These are phyloP conservation scores for Pseudomugil tenellus DNA, from an alignment of 2,797 vertebrate genomes.

Conservation along the genomic window DNA sequence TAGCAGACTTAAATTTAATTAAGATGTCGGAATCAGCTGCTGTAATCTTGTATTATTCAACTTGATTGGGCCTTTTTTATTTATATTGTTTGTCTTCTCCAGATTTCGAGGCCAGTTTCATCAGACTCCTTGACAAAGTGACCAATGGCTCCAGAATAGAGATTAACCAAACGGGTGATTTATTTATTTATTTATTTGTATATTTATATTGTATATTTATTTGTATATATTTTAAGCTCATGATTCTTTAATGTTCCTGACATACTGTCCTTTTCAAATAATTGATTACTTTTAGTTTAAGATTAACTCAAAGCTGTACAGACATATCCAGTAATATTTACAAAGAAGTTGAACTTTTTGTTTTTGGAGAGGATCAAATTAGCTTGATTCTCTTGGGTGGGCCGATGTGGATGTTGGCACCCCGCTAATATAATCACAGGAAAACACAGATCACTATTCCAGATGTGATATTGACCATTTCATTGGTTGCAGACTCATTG, in stretches of 20 bases:
- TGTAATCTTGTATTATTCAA: not conserved
- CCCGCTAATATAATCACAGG: not conserved
- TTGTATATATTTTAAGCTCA: no score
- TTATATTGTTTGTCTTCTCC: constrained; percentile 14
- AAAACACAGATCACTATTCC: not conserved
- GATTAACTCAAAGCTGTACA: no score
- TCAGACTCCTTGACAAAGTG: constrained; percentile 94
- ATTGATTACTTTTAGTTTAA: constrained; percentile 10
- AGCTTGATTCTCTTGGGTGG: no score
- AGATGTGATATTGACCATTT: not conserved
- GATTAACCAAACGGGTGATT: constrained; percentile 96
- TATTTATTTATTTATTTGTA: no score
- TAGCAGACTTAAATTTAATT: not conserved
- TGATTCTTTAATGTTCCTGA: not conserved
- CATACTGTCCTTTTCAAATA: not conserved
- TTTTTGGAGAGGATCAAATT: no score
- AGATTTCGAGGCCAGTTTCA: constrained; percentile 98
- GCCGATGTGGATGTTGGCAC: no score
- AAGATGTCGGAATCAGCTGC: not conserved
- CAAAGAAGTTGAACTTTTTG: no score
- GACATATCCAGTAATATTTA: no score
- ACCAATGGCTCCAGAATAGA: constrained; percentile 96
- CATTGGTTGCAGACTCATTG: not conserved
- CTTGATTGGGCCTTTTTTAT: not conserved
- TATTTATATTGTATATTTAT: no score